phyloP scores from a whole-genome alignment of 2,113 vertebrate genomes.

The Sporophila hypoxantha region DNA sequence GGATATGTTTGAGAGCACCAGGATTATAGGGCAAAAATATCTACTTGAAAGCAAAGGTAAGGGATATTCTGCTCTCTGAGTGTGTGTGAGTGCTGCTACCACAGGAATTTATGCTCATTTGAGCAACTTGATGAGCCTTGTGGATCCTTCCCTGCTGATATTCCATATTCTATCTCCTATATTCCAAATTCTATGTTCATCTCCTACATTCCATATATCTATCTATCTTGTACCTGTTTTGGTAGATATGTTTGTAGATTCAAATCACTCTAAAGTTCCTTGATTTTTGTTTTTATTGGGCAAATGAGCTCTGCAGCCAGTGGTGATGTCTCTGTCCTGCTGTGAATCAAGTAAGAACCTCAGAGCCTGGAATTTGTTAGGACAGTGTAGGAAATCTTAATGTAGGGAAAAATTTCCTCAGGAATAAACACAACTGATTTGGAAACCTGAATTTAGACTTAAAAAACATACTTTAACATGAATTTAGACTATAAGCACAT shows the following conservation, averaged over 20 bases:
- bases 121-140: not conserved
- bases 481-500: no score
- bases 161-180: not conserved
- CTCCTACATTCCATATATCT: not conserved
- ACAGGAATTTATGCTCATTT: not conserved
- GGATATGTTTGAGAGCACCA: constrained; percentile 88
- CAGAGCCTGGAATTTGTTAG: not conserved
- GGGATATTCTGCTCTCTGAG: not conserved
- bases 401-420: not conserved
- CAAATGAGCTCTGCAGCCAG: not conserved
- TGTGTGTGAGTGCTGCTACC: fast-evolving
- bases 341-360: not conserved
- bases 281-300: not conserved
- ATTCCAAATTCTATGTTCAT: no score
- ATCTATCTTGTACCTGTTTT: not conserved
- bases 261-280: not conserved
- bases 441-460: not conserved
- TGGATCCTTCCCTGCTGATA: not conserved
- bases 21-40: constrained; percentile 81
- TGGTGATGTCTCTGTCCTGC: not conserved
- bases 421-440: not conserved
- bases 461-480: no score
- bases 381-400: not conserved
- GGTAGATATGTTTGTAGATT: not conserved
- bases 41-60: constrained; percentile 83